Percentiles rank a stretch among this genome's conserved stretches.
Evolutionary conservation across 1,140 invertebrate species (phyloP).

Genomic region (Popillia japonica): DNA sequence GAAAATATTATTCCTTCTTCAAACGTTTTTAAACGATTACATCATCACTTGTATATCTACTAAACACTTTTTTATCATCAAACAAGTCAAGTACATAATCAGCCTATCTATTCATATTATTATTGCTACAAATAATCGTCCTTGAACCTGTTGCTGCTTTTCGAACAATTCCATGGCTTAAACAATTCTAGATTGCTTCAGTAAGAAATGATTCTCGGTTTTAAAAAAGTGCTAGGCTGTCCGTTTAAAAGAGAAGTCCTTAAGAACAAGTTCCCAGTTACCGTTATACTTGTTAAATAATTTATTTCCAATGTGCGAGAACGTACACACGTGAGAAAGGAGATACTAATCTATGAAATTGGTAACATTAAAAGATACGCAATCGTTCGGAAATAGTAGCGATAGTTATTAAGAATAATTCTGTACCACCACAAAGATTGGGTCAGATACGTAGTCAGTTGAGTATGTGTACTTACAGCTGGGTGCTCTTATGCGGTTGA

Average conservation of each 20-base stretch:
- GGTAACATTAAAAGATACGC: background rate
- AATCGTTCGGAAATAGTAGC: background rate
- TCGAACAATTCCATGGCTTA: background rate
- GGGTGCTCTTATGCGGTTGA: background rate
- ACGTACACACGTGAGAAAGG: background rate
- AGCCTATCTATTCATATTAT: background rate
- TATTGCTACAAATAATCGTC: constrained; percentile 2
- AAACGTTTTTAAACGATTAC: no score
- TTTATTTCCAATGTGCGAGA: background rate
- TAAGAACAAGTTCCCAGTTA: background rate
- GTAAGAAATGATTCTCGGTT: background rate
- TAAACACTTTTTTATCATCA: no score
- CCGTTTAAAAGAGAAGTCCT: background rate
- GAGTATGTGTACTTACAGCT: background rate
- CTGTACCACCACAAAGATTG: background rate
- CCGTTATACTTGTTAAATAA: constrained; percentile 7
- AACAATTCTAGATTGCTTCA: background rate
- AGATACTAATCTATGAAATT: background rate
- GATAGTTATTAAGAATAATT: background rate
- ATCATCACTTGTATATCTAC: no score
- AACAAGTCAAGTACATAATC: no score
- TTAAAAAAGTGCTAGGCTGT: background rate
- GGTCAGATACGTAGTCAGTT: background rate
- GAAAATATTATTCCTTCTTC: no score
- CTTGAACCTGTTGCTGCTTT: background rate